Conservation (phyloP, 2,797 vertebrate species). For the Acanthopagrus latus region DNA sequence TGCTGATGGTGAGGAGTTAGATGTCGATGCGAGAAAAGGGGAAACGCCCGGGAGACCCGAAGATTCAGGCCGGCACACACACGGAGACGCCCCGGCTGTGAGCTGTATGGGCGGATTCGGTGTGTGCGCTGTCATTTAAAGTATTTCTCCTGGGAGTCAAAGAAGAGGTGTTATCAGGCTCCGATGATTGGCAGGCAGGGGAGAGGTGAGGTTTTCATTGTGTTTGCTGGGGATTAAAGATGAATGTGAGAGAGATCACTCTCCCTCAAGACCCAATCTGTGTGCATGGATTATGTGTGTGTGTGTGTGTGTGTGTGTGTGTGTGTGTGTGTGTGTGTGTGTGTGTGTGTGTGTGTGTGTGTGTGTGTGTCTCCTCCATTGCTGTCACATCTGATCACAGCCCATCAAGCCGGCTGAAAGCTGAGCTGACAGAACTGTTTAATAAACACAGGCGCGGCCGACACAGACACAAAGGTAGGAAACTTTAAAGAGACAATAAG, state of each 20-base stretch:
- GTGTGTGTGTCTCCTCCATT: slow-evolving; percentile 6
- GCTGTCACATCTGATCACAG: slow-evolving; percentile 59
- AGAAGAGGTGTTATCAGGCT: slow-evolving; percentile 60
- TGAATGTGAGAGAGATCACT: slow-evolving; percentile 50
- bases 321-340: slow-evolving; percentile 12
- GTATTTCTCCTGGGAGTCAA: slow-evolving; percentile 52
- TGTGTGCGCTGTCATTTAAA: slow-evolving; percentile 47
- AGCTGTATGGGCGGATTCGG: background rate
- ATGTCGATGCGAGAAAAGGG: slow-evolving; percentile 31
- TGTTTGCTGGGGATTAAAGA: slow-evolving; percentile 70
- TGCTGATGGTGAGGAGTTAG: slow-evolving; percentile 57
- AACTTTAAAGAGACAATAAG: slow-evolving; percentile 23
- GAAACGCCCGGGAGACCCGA: slow-evolving; percentile 40
- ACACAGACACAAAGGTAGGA: background rate
- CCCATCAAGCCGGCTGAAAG: slow-evolving; percentile 51
- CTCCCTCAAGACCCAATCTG: slow-evolving; percentile 47
- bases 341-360: slow-evolving; percentile 27
- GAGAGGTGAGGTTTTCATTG: slow-evolving; percentile 64
- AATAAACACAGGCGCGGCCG: slow-evolving; percentile 46
- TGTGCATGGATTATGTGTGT: slow-evolving; percentile 46
- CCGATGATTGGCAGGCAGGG: slow-evolving; percentile 68
- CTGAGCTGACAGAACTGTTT: slow-evolving; percentile 59
- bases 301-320: slow-evolving; percentile 10
- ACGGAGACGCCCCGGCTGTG: background rate
- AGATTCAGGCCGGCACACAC: slow-evolving; percentile 17